Evolutionary conservation across 92 coral and sea anemone species (phyloP).

Genomic region (Anthopleura xanthogrammica): DNA sequence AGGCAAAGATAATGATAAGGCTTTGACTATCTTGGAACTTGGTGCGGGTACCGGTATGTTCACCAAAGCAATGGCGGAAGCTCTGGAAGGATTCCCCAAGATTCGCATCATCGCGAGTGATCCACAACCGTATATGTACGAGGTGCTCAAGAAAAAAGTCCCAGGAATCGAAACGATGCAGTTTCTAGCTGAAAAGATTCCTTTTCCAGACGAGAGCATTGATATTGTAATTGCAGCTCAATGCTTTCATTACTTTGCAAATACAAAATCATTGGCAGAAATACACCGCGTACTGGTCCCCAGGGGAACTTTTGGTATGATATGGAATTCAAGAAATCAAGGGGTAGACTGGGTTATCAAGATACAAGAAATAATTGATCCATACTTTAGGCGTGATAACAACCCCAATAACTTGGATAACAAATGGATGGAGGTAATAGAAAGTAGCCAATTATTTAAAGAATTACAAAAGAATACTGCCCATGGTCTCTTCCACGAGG

Average conservation of each 20-base stretch:
- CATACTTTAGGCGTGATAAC: slow-evolving; percentile 49
- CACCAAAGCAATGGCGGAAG: slow-evolving; percentile 68
- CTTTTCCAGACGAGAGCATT: slow-evolving; percentile 53
- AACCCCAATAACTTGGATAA: slow-evolving; percentile 59
- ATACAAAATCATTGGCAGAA: slow-evolving; percentile 65
- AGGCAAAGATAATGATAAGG: slow-evolving; percentile 17
- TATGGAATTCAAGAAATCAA: slow-evolving; percentile 79
- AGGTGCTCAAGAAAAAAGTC: slow-evolving; percentile 51
- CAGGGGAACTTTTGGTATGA: slow-evolving; percentile 72
- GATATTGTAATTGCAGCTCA: slow-evolving; percentile 77
- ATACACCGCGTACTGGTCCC: slow-evolving; percentile 83
- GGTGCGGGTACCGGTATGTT: slow-evolving; percentile 92
- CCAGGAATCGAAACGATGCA: slow-evolving; percentile 67
- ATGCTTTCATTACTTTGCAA: slow-evolving; percentile 84
- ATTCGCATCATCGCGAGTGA: slow-evolving; percentile 73
- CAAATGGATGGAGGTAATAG: slow-evolving; percentile 53
- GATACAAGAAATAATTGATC: slow-evolving; percentile 60
- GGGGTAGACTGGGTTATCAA: slow-evolving; percentile 74
- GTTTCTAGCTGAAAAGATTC: slow-evolving; percentile 63
- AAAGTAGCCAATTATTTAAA: slow-evolving; percentile 49
- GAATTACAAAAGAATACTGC: slow-evolving; percentile 43
- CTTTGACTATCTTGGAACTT: slow-evolving; percentile 63
- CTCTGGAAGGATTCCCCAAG: slow-evolving; percentile 33
- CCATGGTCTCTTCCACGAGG: slow-evolving; percentile 45
- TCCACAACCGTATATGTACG: slow-evolving; percentile 63